These are phyloP conservation scores for Pyralis farinalis DNA, from an alignment of 2,888 invertebrate species.

Conservation along the genomic window DNA sequence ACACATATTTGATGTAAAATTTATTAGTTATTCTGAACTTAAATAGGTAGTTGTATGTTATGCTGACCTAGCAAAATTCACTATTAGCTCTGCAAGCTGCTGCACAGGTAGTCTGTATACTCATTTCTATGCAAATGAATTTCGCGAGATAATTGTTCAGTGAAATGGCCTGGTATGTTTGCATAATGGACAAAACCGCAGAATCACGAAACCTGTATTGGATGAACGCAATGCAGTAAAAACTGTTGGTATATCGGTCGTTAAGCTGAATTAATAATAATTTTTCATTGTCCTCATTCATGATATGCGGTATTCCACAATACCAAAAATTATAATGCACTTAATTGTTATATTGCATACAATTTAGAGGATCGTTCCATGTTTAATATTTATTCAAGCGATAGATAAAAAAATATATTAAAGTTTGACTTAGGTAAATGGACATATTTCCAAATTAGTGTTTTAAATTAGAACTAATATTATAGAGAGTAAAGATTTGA, in stretches of 20 bases:
- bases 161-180: slow-evolving; percentile 36
- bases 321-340: too few species aligned
- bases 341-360: too few species aligned
- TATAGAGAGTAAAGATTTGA: too few species aligned
- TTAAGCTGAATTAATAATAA: not conserved
- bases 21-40: too few species aligned
- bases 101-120: slow-evolving; percentile 8
- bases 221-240: slow-evolving; percentile 31
- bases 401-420: too few species aligned
- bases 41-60: too few species aligned
- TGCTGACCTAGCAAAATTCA: not conserved
- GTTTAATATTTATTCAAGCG: too few species aligned
- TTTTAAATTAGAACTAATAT: too few species aligned
- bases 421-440: too few species aligned
- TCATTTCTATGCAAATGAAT: slow-evolving; percentile 57
- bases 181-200: slow-evolving; percentile 57
- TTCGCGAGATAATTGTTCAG: slow-evolving; percentile 33
- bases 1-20: too few species aligned
- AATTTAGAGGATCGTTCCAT: too few species aligned
- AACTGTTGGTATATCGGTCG: slow-evolving; percentile 1
- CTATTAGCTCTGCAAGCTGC: not conserved
- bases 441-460: too few species aligned
- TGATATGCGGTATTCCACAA: not conserved
- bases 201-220: slow-evolving; percentile 23
- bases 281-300: not conserved